A percentile compares a stretch with the other conserved stretches of the same genome.
Evolutionary conservation across 2,113 vertebrate species (phyloP).

Genomic region (Petrocephalus zakoni): DNA sequence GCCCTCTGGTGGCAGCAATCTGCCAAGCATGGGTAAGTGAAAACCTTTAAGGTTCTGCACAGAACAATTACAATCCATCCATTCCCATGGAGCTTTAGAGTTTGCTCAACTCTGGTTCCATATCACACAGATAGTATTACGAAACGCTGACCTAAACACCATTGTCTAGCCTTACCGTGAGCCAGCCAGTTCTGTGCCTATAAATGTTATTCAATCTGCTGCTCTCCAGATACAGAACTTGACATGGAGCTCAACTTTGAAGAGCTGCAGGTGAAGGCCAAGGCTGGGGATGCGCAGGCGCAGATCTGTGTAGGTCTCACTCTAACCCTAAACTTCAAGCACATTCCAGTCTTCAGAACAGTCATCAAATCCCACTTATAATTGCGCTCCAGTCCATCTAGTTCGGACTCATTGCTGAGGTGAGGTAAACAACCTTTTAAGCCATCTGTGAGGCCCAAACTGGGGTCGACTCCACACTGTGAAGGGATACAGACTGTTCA

Average conservation of each 20-base stretch:
- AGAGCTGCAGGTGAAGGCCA: conserved; percentile 75
- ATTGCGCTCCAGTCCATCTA: background rate
- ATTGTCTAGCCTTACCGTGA: background rate
- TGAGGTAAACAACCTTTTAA: background rate
- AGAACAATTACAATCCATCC: background rate
- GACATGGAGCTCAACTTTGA: conserved; percentile 67
- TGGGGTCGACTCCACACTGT: background rate
- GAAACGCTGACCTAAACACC: background rate
- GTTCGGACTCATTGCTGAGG: background rate
- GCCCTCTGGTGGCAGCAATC: background rate
- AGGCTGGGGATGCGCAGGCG: conserved; percentile 77
- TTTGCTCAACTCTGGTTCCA: background rate
- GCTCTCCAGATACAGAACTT: background rate
- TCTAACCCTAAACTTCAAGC: background rate
- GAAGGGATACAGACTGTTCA: background rate
- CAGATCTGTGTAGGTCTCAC: conserved; percentile 72
- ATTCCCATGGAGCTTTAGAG: no score
- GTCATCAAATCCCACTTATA: background rate
- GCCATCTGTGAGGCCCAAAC: background rate
- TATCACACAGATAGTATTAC: background rate
- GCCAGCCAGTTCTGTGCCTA: background rate
- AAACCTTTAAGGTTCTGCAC: background rate
- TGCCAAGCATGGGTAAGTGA: background rate
- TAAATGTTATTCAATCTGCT: background rate
- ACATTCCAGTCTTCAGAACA: background rate